Evolutionary conservation across 1,140 invertebrate genomes (phyloP).

Genomic region (Schlechtendalia chinensis): DNA sequence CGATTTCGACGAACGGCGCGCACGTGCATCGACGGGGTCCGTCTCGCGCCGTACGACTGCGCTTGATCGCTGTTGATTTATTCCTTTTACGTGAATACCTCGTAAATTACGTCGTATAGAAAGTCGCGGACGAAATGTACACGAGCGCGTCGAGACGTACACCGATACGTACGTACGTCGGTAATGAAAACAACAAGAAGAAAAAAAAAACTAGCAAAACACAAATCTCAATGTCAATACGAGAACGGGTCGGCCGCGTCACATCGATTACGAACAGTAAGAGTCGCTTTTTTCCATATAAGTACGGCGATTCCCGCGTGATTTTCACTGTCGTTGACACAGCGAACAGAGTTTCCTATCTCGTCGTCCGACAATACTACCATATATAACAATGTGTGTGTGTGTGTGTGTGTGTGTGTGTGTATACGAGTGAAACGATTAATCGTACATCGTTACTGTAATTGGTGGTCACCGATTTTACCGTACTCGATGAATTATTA

Average conservation of each 20-base stretch:
- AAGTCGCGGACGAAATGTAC: background rate
- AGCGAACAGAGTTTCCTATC: background rate
- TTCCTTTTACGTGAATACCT: background rate
- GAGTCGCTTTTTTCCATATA: constrained; percentile 28
- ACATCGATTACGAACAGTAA: background rate
- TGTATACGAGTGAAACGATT: too few species aligned
- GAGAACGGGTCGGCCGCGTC: background rate
- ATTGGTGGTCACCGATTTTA: too few species aligned
- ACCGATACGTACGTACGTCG: too few species aligned
- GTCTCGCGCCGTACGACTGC: background rate
- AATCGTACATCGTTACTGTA: too few species aligned
- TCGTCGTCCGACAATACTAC: too few species aligned
- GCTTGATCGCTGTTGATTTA: background rate
- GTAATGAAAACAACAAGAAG: too few species aligned
- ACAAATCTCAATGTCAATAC: constrained; percentile 31
- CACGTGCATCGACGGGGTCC: background rate
- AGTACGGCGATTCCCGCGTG: background rate
- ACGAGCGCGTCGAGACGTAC: too few species aligned
- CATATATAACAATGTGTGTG: too few species aligned
- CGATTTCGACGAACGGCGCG: background rate
- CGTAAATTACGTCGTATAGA: background rate
- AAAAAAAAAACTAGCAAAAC: too few species aligned
- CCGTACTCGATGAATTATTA: too few species aligned
- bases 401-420: too few species aligned
- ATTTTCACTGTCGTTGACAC: constrained; percentile 23